Base-by-base conservation (phyloP, 2,888 invertebrate genomes). In the Kryphioiulus occultus region DNA sequence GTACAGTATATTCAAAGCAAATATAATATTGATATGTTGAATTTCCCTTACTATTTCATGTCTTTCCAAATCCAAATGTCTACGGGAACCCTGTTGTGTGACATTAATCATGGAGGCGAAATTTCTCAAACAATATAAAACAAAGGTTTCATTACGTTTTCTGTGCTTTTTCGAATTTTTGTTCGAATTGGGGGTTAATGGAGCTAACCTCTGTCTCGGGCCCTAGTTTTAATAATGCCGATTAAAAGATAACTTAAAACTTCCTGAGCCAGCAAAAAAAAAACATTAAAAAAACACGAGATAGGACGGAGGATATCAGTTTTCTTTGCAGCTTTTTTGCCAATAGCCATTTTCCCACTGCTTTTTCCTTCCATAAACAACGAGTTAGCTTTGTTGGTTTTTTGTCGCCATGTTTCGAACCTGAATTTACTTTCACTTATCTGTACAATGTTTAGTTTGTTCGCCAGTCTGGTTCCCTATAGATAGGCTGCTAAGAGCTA, bases 341-440 rank as follows among this genome's bases (percentile, higher is more conserved):
- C 9, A 47, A 26, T 10, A 22, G 68, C 19, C 26, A 9, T 26
- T 26, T 68, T 68, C 68, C 22, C 26, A 26, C n/a, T 68, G 26
- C 22, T 68, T 68, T 9, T 68, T 10, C 7, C 5, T 68, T 68
- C n/a, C 0, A 26, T 68, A 68, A 22, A 68, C 68, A 68, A 68
- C 26, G 68, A 5, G 68, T 68, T 68, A 7, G 26, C 68, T 68
- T 68, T 68, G 68, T 68, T 59, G 53, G 53, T 68, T 68, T 68
- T 68, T 68, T 26, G 26, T 68, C 68, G 22, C 68, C 68, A 68
- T 22, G 22, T 68, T 68, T 68, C 68, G 26, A 26, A 68, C 68
- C 68, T 68, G 68, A 68, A 68, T 68, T 68, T 68, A 26, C 68
- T 68, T 26, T 68, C 19, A 26, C 26, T 68, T 68, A 68, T 68